Conservation (phyloP, 2,888 invertebrate species). For the Caenorhabditis uteleia region DNA sequence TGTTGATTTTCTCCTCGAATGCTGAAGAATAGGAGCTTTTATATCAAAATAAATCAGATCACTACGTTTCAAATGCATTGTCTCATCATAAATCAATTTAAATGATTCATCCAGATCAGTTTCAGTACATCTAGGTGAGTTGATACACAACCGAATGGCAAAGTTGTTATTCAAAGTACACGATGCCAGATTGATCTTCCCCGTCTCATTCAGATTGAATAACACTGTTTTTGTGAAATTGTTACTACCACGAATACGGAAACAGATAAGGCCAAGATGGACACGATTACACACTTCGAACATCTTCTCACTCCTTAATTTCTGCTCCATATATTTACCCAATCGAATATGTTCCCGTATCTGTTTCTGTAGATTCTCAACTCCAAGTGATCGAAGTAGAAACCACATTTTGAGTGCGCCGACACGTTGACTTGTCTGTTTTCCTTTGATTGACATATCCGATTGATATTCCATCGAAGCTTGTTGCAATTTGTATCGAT, state of each 20-base stretch:
- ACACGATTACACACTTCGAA: slow-evolving; percentile 34
- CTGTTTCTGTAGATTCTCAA: slow-evolving; percentile 32
- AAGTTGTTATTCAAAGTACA: slow-evolving; percentile 21
- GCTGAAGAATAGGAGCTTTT: slow-evolving; percentile 5
- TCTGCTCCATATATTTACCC: slow-evolving; percentile 14
- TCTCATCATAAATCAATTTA: slow-evolving; percentile 22
- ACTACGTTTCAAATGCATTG: slow-evolving; percentile 14
- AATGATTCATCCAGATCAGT: slow-evolving; percentile 17
- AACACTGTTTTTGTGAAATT: slow-evolving; percentile 28
- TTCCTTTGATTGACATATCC: slow-evolving; percentile 17
- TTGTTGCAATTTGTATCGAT: slow-evolving; percentile 20
- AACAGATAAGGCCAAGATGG: slow-evolving; percentile 31
- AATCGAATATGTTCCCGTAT: slow-evolving; percentile 31
- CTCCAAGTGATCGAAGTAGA: slow-evolving; percentile 23
- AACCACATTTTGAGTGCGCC: slow-evolving; percentile 34
- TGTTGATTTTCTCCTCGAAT: slow-evolving; percentile 19
- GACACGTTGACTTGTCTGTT: slow-evolving; percentile 29
- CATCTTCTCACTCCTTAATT: slow-evolving; percentile 14
- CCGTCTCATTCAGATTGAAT: slow-evolving; percentile 26
- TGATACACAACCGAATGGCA: slow-evolving; percentile 25
- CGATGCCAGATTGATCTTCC: slow-evolving; percentile 31
- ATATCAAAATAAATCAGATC: not conserved
- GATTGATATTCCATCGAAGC: slow-evolving; percentile 21
- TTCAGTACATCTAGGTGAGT: slow-evolving; percentile 27
- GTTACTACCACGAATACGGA: slow-evolving; percentile 20